Base-by-base conservation (phyloP, 2,797 vertebrate species). In the Xenentodon cancila region DNA sequence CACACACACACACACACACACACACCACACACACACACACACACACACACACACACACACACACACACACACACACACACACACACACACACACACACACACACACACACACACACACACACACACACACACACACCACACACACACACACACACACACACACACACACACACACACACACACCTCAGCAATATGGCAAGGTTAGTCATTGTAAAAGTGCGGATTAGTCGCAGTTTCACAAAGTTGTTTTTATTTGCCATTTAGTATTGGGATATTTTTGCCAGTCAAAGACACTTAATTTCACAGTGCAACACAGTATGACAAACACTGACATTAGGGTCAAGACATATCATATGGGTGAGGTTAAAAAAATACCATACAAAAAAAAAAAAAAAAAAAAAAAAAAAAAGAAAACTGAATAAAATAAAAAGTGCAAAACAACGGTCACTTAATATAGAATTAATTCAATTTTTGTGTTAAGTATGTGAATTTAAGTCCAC, bases 141-240 rank as follows among this genome's bases (percentile, higher is more conserved):
- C 65, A 64, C 68, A 57, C 25, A 25, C 25, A 25, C 25, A 25
- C 25, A 25, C 25, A 25, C 25, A 25, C 25, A 25, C 25, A 25
- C 25, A 5, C 59, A 37, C 25, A 53, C 61, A 54, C 32, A 54
- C 22, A 53, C 66, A 43, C 44, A 50, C 52, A 42, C 56, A 61
- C 21, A 53, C 46, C 57, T 71, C 59, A 68, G 53, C 47, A 72
- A 66, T 72, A 81, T 81, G 79, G 79, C 79, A 81, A 71, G 56
- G 72, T 78, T 86, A 90, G 86, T 90, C 78, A 75, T 88, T 89
- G 91, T 90, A 91, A 90, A 91, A 90, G 88, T 91, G 89, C 85
- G 80, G 90, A 91, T 91, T 91, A 90, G 89, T 92, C 91, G 89
- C 90, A 91, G 85, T 89, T 92, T 91, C 88, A 91, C 89, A 89